Evolutionary conservation across 2,113 vertebrate genomes (phyloP).

Genomic region (Heptranchias perlo): DNA sequence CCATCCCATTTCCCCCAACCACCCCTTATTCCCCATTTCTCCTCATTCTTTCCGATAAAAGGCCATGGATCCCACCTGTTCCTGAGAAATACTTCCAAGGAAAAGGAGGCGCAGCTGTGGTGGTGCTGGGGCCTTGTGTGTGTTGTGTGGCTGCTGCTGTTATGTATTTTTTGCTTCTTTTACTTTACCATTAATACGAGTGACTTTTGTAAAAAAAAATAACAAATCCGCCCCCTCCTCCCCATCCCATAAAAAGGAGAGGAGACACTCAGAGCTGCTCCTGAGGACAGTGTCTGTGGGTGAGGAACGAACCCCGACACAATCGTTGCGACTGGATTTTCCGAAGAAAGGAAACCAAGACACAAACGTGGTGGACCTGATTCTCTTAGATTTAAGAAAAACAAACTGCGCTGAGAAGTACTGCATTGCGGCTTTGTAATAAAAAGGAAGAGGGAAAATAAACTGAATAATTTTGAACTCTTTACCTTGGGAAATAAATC

Average conservation of each 20-base stretch:
- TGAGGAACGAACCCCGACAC: not conserved
- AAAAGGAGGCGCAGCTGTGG: slow-evolving; percentile 21
- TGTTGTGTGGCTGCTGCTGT: not conserved
- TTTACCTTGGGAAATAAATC: slow-evolving; percentile 8
- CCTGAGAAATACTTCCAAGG: not conserved
- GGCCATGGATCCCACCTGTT: not conserved
- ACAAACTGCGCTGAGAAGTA: not conserved
- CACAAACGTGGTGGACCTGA: not conserved
- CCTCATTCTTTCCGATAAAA: not conserved
- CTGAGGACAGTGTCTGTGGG: not conserved
- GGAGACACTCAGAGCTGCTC: not conserved
- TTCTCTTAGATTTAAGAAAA: slow-evolving; percentile 4
- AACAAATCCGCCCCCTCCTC: not conserved
- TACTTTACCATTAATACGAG: not conserved
- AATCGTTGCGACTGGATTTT: not conserved
- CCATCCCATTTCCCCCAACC: not conserved
- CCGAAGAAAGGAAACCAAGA: not conserved
- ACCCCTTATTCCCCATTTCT: no score
- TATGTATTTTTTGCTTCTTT: not conserved
- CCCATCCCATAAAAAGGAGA: not conserved
- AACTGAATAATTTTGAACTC: not conserved
- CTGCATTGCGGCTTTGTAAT: slow-evolving; percentile 36
- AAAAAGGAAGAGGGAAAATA: slow-evolving; percentile 15
- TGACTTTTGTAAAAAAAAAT: not conserved
- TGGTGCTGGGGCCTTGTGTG: not conserved